Evolutionary conservation across 2,797 vertebrate genomes (phyloP).

Genomic region (Pipistrellus kuhlii): DNA sequence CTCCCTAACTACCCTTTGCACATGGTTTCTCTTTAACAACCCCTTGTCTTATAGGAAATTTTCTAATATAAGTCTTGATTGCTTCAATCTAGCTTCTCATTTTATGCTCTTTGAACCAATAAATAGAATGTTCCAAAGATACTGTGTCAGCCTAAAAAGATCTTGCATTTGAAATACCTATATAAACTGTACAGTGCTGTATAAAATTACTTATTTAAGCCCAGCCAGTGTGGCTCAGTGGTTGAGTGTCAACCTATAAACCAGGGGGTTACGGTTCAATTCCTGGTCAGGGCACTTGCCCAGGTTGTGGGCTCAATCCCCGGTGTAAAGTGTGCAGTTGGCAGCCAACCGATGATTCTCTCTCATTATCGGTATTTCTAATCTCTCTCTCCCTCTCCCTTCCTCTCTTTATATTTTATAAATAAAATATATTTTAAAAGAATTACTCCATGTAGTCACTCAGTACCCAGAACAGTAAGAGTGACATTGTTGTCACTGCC

Average conservation of each 20-base stretch:
- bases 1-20: background rate
- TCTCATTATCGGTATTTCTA: too few species aligned
- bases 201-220: constrained; percentile 11
- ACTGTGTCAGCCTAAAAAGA: constrained; percentile 12
- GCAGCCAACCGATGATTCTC: too few species aligned
- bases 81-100: constrained; percentile 12
- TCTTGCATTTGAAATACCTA: background rate
- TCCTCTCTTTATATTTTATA: too few species aligned
- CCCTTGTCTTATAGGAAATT: background rate
- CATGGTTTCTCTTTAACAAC: background rate
- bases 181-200: background rate
- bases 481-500: background rate
- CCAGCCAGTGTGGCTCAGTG: too few species aligned
- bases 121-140: constrained; percentile 13
- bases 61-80: constrained; percentile 17
- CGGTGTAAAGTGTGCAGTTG: too few species aligned
- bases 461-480: background rate
- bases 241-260: too few species aligned
- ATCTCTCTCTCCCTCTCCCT: too few species aligned
- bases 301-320: too few species aligned
- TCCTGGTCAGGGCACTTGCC: too few species aligned
- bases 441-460: background rate
- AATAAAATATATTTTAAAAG: too few species aligned
- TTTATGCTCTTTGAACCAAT: constrained; percentile 38
- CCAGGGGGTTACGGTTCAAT: too few species aligned